Evolutionary conservation across 2,888 invertebrate genomes (phyloP).

Genomic region (Leucozona laternaria): DNA sequence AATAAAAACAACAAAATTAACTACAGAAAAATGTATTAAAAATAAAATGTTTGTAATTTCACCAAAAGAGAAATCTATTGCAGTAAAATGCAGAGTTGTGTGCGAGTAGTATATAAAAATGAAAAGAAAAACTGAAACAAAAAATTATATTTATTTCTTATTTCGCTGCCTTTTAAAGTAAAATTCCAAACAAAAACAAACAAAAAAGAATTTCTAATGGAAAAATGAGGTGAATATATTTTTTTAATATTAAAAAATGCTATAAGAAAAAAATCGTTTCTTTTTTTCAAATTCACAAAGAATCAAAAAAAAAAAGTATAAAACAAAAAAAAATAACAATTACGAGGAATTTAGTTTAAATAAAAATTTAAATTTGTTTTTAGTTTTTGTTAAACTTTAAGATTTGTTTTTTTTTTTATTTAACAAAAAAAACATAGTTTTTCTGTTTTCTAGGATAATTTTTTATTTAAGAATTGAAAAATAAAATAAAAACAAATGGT

Average conservation of each 20-base stretch:
- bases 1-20: background rate
- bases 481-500: conserved; percentile 37
- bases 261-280: conserved; percentile 16
- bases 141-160: conserved; percentile 26
- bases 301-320: background rate
- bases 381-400: conserved; percentile 59
- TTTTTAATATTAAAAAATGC: conserved; percentile 45
- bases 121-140: background rate
- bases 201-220: conserved; percentile 23
- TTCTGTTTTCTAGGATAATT: conserved; percentile 70
- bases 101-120: conserved; percentile 54
- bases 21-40: background rate
- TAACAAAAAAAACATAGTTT: conserved; percentile 29
- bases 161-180: conserved; percentile 37
- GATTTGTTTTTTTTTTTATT: conserved; percentile 50
- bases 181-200: conserved; percentile 32
- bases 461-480: conserved; percentile 58
- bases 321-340: background rate
- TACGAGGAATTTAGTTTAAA: conserved; percentile 50
- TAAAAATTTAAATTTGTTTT: conserved; percentile 24
- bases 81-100: conserved; percentile 38
- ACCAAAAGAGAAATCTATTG: background rate
- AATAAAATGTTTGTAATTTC: background rate
- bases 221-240: conserved; percentile 59
- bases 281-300: conserved; percentile 45